Evolutionary conservation across 2,797 vertebrate species (phyloP).

Genomic region (Steatocranus sp.): DNA sequence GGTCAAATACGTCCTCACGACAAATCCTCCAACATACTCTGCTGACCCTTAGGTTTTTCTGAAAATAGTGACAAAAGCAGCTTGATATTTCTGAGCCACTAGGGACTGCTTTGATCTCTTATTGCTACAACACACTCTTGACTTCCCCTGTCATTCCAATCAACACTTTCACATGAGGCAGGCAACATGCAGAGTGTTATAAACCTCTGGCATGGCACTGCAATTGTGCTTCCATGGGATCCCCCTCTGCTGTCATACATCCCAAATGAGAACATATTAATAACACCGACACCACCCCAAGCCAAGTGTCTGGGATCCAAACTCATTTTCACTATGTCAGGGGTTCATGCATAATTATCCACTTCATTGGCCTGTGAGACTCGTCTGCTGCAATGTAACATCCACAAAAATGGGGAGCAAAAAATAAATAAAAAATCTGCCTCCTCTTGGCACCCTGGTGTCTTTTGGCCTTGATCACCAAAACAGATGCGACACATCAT

Average conservation of each 20-base stretch:
- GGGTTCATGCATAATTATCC: conserved; percentile 65
- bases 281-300: conserved; percentile 51
- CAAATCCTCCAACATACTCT: conserved; percentile 14
- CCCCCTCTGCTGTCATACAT: conserved; percentile 26
- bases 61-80: conserved; percentile 35
- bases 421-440: not conserved
- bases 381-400: conserved; percentile 39
- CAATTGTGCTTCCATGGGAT: conserved; percentile 29
- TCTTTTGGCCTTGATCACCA: conserved; percentile 21
- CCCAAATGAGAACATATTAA: conserved; percentile 59
- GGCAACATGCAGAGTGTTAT: conserved; percentile 18
- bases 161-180: conserved; percentile 33
- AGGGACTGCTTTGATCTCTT: conserved; percentile 19
- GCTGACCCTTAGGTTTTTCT: conserved; percentile 36
- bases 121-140: not conserved
- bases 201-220: conserved; percentile 15
- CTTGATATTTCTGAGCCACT: conserved; percentile 10
- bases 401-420: conserved; percentile 39
- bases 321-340: conserved; percentile 63
- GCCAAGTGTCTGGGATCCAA: conserved; percentile 54
- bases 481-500: conserved; percentile 47
- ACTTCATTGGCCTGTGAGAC: conserved; percentile 54
- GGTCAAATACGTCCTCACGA: conserved; percentile 31
- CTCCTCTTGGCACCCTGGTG: conserved; percentile 16
- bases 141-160: conserved; percentile 39